Base-by-base conservation (phyloP, 2,113 vertebrate genomes). In the Mormyrus iriodes region DNA sequence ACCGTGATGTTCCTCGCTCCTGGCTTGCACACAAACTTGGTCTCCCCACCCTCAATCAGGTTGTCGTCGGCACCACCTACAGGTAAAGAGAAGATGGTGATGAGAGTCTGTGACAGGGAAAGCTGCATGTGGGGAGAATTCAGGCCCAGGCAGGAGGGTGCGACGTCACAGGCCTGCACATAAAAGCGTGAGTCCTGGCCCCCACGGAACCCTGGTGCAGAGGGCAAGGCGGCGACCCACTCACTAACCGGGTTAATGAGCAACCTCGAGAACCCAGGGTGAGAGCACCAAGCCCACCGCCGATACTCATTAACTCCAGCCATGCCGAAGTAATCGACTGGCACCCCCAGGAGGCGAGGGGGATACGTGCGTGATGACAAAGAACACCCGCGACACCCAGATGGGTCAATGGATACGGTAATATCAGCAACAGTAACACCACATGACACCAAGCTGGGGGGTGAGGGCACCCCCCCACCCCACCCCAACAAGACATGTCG, bases 11-110 rank as follows among this genome's bases (percentile, higher is more conserved):
- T 99, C 91, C 98, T 97, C 65, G 98, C 98, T 92, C 98, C 98
- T 0, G 98, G 98, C 92, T 98, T 99, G 92, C 98, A 99, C 89
- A 99, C 97, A 95, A 99, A 99, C 92, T 99, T 99, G 93, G 97
- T 98, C 92, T 98, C 98, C 0, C 98, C 98, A 58, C 98, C 98
- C 95, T 99, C 98, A 31, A 99, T 99, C 94, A 99, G 96, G 94
- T 98, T 99, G 94, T 99, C 98, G 91, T 99, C 98, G 1, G 98
- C 98, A 31, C 97, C 98, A 88, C 98, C 98, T 99, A 90, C 31
- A 91, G 92, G 90, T 91, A 0, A 92, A 91, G 58, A 35, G 13
- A 51, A 49, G 24, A 88, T 10, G 24, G 24, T 27, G 24, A 27
- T 27, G 24, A 61, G 58, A 61, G 24, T 61, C 58, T 31, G 61